Base-by-base conservation (phyloP, 2,888 invertebrate species). In the Scrobipalpa atriplicella region DNA sequence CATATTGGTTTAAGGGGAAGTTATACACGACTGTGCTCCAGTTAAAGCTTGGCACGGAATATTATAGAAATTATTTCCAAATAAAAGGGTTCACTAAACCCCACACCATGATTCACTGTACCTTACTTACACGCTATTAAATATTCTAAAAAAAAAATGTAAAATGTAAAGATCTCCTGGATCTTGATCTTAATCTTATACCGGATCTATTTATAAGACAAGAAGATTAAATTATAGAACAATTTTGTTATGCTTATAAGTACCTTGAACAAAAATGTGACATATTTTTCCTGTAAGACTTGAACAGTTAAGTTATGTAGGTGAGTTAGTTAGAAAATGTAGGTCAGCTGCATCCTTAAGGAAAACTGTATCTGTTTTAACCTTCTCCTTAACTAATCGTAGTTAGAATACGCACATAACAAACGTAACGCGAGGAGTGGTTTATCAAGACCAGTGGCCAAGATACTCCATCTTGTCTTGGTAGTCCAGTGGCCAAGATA, bases 1-100 rank as follows among this genome's bases (percentile, higher is more conserved):
- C 9, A 58, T 58, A 58, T 58, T 38, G 58, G 16, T 38, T 38
- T 58, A 58, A 36, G 58, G 58, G 6, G 58, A 29, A 29, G 2
- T 5, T 29, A 29, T 29, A 29, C 5, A 29, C 2, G 29, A 3
- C 29, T 2, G 5, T 10, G 47, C 6, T 47, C 3, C n/a, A 47
- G 16, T 1, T 6, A 39, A 39, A 11, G 38, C 38, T 8, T 38
- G 3, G 6, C 11, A 39, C 39, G 39, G 39, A 39, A 8, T n/a
- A n/a, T n/a, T n/a, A n/a, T n/a, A n/a, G n/a, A n/a, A n/a, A n/a
- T n/a, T n/a, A n/a, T n/a, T n/a, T n/a, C n/a, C n/a, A n/a, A n/a
- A n/a, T n/a, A n/a, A n/a, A n/a, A n/a, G n/a, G n/a, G n/a, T n/a
- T n/a, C n/a, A n/a, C n/a, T n/a, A n/a, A n/a, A n/a, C n/a, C n/a